Evolutionary conservation across 2,888 invertebrate species (phyloP), one percentile per base, ranked within the genome.

Genomic region (Therioaphis trifolii): DNA sequence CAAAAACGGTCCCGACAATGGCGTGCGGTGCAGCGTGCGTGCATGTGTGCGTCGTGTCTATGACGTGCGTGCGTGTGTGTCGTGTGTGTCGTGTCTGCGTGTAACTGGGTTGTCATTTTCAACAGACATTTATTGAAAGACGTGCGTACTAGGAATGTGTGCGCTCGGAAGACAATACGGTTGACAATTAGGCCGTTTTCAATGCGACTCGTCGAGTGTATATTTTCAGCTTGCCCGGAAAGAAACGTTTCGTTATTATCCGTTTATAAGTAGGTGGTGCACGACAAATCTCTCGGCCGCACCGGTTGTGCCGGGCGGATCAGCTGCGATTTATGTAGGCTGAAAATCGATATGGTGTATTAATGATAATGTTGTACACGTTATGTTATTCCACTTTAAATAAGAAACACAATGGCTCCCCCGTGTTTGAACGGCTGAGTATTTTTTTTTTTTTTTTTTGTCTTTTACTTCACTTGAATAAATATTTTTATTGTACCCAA

Each of bases 171-270:
- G 46, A 63, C 63, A 77, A 76, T 77, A 40, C 35, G 35, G 52
- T 52, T 40, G 18, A 68, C 35, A 66, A 78, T 78, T 68, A 68
- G 52, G 68, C 52, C 15, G 78, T 82, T 49, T 72, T 35, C 46
- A 82, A 61, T 15, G 29, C 79, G 12, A 61, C 24, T 35, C 35
- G 21, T 63, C 27, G 58, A 29, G n/a, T 29, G 29, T 43, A 12
- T 69, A 24, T 74, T 52, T 79, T 68, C 14, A 27, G 69, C 21
- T 49, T 29, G 75, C 24, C 55, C 15, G 21, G 24, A 68, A 78
- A 55, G 24, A 68, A 78, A 55, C 29, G 24, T 52, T 68, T 78
- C 1, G 18, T 68, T 21, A 35, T 68, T 40, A 55, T 40, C 52
- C 35, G 18, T 35, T 3, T 35, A 7, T 35, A 35, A 35, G 35